phyloP scores from a whole-genome alignment of 64 coral and sea anemone genomes.

The Stylophora pistillata region DNA sequence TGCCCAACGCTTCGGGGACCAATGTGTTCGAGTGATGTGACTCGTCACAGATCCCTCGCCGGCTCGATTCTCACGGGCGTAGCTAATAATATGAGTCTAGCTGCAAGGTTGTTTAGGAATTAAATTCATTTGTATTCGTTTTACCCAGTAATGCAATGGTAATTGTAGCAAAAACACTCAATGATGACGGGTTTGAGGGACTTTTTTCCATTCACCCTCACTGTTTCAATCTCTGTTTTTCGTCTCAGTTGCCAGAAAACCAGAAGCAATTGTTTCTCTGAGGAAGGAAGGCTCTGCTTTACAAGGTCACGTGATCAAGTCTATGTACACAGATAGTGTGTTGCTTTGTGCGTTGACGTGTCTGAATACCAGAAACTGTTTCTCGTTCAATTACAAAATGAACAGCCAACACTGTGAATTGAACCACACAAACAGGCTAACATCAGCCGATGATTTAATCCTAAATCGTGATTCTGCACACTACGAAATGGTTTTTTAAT shows the following conservation, averaged over 20 bases:
- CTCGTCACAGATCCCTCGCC: too few species aligned
- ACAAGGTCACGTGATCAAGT: conserved; percentile 19
- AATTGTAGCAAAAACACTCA: too few species aligned
- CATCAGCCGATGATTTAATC: neutral
- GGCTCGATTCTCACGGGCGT: too few species aligned
- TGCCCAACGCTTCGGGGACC: too few species aligned
- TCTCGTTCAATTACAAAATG: conserved; percentile 18
- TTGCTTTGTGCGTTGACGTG: conserved; percentile 16
- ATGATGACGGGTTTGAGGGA: too few species aligned
- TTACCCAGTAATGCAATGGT: too few species aligned
- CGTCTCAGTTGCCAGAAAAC: conserved; percentile 12
- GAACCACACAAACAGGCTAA: conserved; percentile 21
- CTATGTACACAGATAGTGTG: neutral
- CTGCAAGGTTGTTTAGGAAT: too few species aligned
- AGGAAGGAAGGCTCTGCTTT: neutral
- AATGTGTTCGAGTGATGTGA: too few species aligned
- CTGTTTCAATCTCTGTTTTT: neutral
- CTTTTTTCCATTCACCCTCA: neutral
- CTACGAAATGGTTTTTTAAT: conserved; percentile 34
- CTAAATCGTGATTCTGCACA: neutral
- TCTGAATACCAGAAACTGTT: conserved; percentile 14
- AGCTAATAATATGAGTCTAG: too few species aligned
- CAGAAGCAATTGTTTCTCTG: conserved; percentile 18
- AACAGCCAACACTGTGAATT: conserved; percentile 7
- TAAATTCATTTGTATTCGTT: too few species aligned